Evolutionary conservation across 2,888 invertebrate species (phyloP), one percentile per base, ranked within the genome.

Genomic region (Xylota segnis): DNA sequence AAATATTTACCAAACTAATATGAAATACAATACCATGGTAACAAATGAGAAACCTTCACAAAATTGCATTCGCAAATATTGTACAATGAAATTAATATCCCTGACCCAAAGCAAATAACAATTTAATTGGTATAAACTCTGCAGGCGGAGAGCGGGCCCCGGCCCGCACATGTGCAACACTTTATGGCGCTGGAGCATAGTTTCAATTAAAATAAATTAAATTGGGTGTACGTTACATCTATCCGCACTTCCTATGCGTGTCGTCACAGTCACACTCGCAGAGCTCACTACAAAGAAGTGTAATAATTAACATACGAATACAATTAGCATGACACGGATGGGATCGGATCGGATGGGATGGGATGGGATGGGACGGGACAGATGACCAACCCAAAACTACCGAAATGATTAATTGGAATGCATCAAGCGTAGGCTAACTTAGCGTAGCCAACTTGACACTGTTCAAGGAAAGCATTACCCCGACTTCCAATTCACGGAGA

Each of bases 191-290:
- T 50, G 18, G 10, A 23, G 3, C 16, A 16, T 37, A 70, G 54
- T 59, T 76, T 75, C 79, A 75, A 84, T 84, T 75, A 66, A 79
- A 76, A 75, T 71, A 76, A 81, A 86, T 86, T 86, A 76, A 84
- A 65, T 75, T 71, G 75, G 32, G 45, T 66, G 9, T 43, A 40
- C 50, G 12, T n/a, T 10, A 14, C 58, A 54, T 18, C 58, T 65
- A 70, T 32, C 37, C 40, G 68, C 29, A 66, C 59, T 74, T 74
- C 74, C 74, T 68, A 56, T 52, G 47, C 37, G 56, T 63, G 45
- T 14, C 43, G 47, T 47, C 61, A 61, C 45, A 52, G 27, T n/a
- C 40, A 18, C 56, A 54, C 40, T 14, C 12, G 32, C 40, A 32
- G n/a, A 45, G 40, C 59, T 14, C 5, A 74, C 61, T 54, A 52